A percentile compares a stretch with the other conserved stretches of the same genome.
Conservation (phyloP, 2,797 vertebrate genomes). For the Spondyliosoma cantharus region DNA sequence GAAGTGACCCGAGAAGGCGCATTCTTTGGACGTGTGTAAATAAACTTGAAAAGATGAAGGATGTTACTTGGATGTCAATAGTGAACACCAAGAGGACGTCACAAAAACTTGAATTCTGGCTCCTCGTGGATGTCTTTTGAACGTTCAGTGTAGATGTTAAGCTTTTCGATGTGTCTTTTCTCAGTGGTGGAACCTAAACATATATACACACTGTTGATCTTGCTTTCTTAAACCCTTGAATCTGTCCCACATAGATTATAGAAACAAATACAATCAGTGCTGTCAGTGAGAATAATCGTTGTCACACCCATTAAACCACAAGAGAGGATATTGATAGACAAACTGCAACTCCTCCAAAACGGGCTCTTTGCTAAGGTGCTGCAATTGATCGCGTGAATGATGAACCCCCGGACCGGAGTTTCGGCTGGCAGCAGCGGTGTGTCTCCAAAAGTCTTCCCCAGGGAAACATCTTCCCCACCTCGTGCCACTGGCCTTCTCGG, state of each 20-base stretch:
- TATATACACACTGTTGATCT: background rate
- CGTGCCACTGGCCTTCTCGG: conserved; percentile 77
- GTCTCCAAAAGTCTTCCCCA: conserved; percentile 83
- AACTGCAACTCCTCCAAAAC: conserved; percentile 48
- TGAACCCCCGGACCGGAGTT: conserved; percentile 70
- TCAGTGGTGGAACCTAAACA: no score
- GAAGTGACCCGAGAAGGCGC: no score
- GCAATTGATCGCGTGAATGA: conserved; percentile 79
- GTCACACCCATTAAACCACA: conserved; percentile 54
- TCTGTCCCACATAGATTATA: background rate
- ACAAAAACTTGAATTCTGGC: no score
- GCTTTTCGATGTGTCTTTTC: no score
- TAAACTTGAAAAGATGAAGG: no score
- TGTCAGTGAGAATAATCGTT: background rate
- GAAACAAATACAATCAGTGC: conserved; percentile 2
- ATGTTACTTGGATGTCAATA: no score
- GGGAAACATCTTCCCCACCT: conserved; percentile 83
- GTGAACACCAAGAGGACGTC: no score
- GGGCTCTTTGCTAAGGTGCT: conserved; percentile 52
- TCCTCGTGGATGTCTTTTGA: no score
- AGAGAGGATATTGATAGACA: conserved; percentile 40
- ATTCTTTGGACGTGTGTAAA: no score
- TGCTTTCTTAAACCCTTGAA: conserved; percentile 9
- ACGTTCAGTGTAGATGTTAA: no score
- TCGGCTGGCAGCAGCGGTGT: conserved; percentile 72